A percentile compares a stretch with the other conserved stretches of the same genome.
Evolutionary conservation across 2,888 invertebrate genomes (phyloP).

Genomic region (Drosophila dives): DNA sequence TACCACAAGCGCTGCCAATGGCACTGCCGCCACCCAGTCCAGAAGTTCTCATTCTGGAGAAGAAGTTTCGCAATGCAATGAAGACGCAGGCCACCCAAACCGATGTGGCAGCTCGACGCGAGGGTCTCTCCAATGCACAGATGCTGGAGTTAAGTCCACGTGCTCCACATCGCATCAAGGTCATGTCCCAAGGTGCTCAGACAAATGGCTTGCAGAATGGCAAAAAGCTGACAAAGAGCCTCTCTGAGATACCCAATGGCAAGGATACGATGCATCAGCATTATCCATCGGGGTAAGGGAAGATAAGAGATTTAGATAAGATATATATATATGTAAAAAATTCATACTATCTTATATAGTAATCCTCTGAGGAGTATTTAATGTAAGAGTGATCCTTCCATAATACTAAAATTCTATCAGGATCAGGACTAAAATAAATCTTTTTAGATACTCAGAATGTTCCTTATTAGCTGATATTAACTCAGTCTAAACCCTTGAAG

Average conservation of each 20-base stretch:
- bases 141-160: conserved; percentile 90
- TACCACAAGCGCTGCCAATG: conserved; percentile 70
- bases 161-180: conserved; percentile 91
- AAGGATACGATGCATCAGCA: conserved; percentile 61
- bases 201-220: conserved; percentile 92
- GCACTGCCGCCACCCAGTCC: conserved; percentile 76
- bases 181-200: conserved; percentile 96
- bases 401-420: not conserved
- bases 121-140: conserved; percentile 89
- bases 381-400: not conserved
- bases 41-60: conserved; percentile 87
- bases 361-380: not conserved
- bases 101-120: conserved; percentile 87
- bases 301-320: too few relatives aligned
- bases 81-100: conserved; percentile 97
- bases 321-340: too few relatives aligned
- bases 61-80: conserved; percentile 93
- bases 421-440: not conserved
- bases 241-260: conserved; percentile 90
- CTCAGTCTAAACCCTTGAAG: not conserved
- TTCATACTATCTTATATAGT: too few relatives aligned
- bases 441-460: too few relatives aligned
- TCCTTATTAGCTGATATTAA: not conserved
- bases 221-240: conserved; percentile 93
- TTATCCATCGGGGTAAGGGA: conserved; percentile 57